These are phyloP conservation scores for Alviniconcha strummeri DNA, from an alignment of 2,888 invertebrate species.

Conservation along the genomic window DNA sequence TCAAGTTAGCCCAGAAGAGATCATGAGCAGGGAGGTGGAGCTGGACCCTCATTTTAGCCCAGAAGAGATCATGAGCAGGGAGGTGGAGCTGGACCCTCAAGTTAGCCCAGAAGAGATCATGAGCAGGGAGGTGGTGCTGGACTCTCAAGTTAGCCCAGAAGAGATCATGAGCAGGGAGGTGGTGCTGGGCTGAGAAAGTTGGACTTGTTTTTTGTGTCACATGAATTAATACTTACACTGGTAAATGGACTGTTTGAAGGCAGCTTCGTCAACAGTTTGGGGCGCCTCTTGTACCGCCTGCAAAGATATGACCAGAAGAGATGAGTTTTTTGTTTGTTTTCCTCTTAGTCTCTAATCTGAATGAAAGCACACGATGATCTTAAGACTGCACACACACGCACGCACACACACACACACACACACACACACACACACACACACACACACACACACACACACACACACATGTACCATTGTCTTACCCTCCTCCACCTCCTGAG, in stretches of 20 bases:
- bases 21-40: too few species aligned
- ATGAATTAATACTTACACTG: background rate
- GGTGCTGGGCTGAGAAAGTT: background rate
- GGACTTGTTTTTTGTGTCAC: background rate
- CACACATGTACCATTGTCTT: too few species aligned
- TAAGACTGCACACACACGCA: background rate
- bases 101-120: background rate
- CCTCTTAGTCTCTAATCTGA: background rate
- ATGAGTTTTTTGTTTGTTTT: background rate
- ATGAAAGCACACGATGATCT: background rate
- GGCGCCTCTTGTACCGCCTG: background rate
- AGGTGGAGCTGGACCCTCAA: background rate
- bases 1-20: too few species aligned
- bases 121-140: too few species aligned
- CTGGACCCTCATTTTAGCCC: too few species aligned
- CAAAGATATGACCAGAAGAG: background rate
- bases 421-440: too few species aligned
- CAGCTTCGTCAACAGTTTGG: constrained; percentile 3
- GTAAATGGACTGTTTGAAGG: constrained; percentile 5
- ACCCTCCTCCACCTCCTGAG: too few species aligned
- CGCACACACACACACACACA: too few species aligned
- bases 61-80: too few species aligned
- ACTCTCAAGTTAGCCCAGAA: too few species aligned
- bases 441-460: too few species aligned
- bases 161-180: too few species aligned